phyloP scores from a whole-genome alignment of 2,113 vertebrate genomes.

The Tachysurus vachellii region DNA sequence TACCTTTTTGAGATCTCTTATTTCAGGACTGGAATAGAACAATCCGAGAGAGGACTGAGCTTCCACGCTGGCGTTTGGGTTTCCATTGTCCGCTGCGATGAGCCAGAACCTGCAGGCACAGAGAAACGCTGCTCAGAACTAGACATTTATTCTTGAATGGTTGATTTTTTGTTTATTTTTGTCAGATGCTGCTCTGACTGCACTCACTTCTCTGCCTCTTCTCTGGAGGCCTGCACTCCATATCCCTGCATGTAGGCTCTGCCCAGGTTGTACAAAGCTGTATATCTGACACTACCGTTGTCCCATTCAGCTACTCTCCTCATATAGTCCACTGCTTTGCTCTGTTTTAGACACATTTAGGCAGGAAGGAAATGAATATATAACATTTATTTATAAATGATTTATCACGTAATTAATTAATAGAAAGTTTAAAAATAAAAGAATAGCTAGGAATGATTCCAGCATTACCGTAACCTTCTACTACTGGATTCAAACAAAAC shows the following conservation, averaged over 20 bases:
- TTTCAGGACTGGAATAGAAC: constrained; percentile 72
- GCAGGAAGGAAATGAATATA: not conserved
- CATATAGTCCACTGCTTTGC: constrained; percentile 77
- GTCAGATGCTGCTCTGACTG: not conserved
- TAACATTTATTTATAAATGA: not conserved
- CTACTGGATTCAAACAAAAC: constrained; percentile 50
- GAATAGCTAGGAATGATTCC: not conserved
- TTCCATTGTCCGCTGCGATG: constrained; percentile 76
- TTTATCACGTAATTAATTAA: not conserved
- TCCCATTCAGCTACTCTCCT: constrained; percentile 70
- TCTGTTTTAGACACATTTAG: constrained; percentile 58
- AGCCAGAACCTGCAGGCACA: constrained; percentile 67
- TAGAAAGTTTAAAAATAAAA: not conserved
- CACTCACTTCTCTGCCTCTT: constrained; percentile 78
- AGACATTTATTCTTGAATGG: not conserved
- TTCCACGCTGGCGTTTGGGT: constrained; percentile 77
- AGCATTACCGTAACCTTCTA: not conserved
- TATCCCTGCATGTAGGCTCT: constrained; percentile 76
- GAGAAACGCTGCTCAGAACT: not conserved
- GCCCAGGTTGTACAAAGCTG: constrained; percentile 81
- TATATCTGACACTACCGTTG: constrained; percentile 71
- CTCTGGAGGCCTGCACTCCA: constrained; percentile 66
- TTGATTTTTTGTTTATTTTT: not conserved
- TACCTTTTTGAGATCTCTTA: constrained; percentile 77
- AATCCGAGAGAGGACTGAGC: constrained; percentile 78